Base-by-base conservation (phyloP, 2,888 invertebrate genomes). In the Lasioglossum lativentre region DNA sequence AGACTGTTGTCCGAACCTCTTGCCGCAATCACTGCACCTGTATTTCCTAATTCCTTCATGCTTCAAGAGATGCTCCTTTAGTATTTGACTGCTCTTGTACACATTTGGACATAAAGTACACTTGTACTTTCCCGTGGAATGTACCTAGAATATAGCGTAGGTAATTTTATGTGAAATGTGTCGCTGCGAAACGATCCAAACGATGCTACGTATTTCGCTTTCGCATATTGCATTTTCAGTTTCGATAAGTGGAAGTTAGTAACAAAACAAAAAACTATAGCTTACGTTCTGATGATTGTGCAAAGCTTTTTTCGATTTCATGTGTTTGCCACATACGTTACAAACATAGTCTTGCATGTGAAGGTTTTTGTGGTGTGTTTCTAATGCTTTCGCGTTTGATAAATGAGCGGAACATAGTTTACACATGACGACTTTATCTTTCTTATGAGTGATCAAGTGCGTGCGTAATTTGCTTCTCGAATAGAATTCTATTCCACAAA, bases 21-120 rank as follows among this genome's bases (percentile, higher is more conserved):
- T 94, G 12, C 82, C 85, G 71, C 94, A 94, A 2, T 86, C 79
- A 12, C 80, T 86, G 74, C 94, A 94, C 83, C 92, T 92, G 76
- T 94, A 94, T 74, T 93, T 93, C 80, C 94, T 88, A 52, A 94
- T 93, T 4, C 94, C 94, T 59, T 94, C 82, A 78, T 94, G 94
- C 30, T 94, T 94, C 19, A 94, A 68, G 5, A 93, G 80, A 78
- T 94, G 94, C 38, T 94, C 94, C 78, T 93, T 93, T 4, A 94
- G 78, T 56, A 93, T 94, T 71, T 94, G 93, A 8, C 91, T 93
- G 30, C 93, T 93, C 47, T 93, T 94, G 77, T 94, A 94, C 12
- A 92, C 89, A 56, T 93, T 94, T 2, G 92, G 86, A 71, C 94
- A 94, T n/a, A 92, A 40, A 10, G 80, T 82, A 74, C 94, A 94